Base-by-base conservation (phyloP, 1,140 invertebrate species). In the Drosophila sulfurigaster region DNA sequence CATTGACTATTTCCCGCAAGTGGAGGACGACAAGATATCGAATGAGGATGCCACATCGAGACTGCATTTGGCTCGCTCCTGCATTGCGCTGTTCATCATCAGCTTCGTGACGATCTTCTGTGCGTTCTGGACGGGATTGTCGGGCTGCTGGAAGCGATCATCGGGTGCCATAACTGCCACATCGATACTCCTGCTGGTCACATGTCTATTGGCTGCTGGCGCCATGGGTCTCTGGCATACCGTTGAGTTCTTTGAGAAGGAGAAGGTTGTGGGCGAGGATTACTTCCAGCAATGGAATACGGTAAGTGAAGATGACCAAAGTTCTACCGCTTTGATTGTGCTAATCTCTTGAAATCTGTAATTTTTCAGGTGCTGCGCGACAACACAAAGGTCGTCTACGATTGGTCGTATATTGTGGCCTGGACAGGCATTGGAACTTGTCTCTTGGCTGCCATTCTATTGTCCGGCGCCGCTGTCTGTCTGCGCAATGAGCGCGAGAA, bases 161-260 rank as follows among this genome's bases (percentile, higher is more conserved):
- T 96, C 97, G 1, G 97, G 97, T 67, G 98, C 98, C 88, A 97
- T 99, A 70, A 98, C 98, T 10, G 97, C 97, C 13, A 98, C 98
- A 1, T 98, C 98, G 7, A 97, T 98, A 78, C 94, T 98, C 11
- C 97, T 98, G 95, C 94, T 98, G 49, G 94, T 98, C 68, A 73
- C 93, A 97, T 98, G 97, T 94, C 92, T 98, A 45, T 93, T 98
- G 71, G 96, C 96, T 71, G 97, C 97, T 30, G 97, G 97, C 49
- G 97, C 96, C 35, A 98, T 98, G 97, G 98, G 97, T 56, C 94
- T 98, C 30, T 99, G 97, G 97, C 98, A 98, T 92, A 98, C 97
- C 32, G 97, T 98, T 16, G 98, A 98, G 93, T 98, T 98, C 93
- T 98, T 98, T 87, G 98, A 99, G 93, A 97, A 97, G 92, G 97